Percentiles rank a stretch among this genome's conserved stretches.
phyloP scores from a whole-genome alignment of 2,888 invertebrate genomes.

The Ptycholaimellus sp. region DNA sequence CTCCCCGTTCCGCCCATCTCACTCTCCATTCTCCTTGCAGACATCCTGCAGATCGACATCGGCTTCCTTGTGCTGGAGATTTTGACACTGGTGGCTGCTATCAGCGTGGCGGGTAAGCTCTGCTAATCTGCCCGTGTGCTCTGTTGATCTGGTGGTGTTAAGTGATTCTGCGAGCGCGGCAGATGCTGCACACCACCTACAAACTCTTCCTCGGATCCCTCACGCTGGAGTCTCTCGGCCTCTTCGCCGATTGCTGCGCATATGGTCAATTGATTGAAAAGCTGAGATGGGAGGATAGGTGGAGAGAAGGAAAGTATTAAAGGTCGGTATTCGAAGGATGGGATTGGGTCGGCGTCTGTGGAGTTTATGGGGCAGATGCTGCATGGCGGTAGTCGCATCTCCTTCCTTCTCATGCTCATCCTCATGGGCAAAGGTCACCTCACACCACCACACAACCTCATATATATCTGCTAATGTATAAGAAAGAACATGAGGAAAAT shows the following conservation, averaged over 20 bases:
- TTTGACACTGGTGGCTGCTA: conserved; percentile 44
- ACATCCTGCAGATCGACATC: conserved; percentile 56
- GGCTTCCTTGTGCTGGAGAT: conserved; percentile 48
- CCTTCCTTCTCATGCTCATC: conserved; percentile 51
- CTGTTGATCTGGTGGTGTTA: conserved; percentile 30
- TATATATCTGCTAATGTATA: no score
- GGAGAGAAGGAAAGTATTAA: no score
- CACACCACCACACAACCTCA: no score
- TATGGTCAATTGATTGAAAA: no score
- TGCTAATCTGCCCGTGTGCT: no score
- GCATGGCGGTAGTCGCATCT: conserved; percentile 46
- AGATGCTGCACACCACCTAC: conserved; percentile 61
- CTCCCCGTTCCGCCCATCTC: no score
- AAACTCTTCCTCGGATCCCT: conserved; percentile 53
- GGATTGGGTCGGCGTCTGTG: no score
- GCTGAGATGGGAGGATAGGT: no score
- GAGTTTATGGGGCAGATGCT: conserved; percentile 42
- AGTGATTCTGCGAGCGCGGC: conserved; percentile 48
- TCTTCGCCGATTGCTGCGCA: conserved; percentile 43
- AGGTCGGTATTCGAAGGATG: no score
- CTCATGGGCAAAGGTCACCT: conserved; percentile 65
- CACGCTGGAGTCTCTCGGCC: conserved; percentile 41
- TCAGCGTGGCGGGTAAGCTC: conserved; percentile 40
- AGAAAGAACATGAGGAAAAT: no score
- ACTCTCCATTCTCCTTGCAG: conserved; percentile 33